Conservation (phyloP, 2,888 invertebrate genomes). For the Caenorhabditis zanzibari region DNA sequence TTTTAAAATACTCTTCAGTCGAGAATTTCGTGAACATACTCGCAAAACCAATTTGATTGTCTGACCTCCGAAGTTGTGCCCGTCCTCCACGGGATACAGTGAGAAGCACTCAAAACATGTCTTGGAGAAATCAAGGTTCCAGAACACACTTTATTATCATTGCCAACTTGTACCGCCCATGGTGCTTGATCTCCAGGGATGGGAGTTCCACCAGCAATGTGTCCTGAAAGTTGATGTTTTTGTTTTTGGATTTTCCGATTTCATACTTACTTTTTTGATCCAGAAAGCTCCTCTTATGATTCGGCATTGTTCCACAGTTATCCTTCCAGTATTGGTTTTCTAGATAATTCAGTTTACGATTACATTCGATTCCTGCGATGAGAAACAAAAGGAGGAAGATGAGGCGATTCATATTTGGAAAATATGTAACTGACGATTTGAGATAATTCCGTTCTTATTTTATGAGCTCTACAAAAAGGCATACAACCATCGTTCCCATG, state of each 20-base stretch:
- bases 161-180: not conserved
- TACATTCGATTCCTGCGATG: not conserved
- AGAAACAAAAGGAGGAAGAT: not conserved
- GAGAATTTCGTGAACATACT: not conserved
- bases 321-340: not conserved
- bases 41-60: not conserved
- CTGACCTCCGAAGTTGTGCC: not conserved
- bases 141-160: not conserved
- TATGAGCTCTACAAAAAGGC: too few relatives aligned
- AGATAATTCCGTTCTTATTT: not conserved
- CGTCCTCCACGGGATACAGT: not conserved
- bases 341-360: not conserved
- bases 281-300: not conserved
- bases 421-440: not conserved
- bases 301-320: not conserved
- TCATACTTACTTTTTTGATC: too few relatives aligned
- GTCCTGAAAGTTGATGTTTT: not conserved
- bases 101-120: not conserved
- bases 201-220: not conserved
- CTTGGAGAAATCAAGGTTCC: not conserved
- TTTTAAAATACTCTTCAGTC: not conserved
- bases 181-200: not conserved
- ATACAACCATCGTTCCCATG: too few relatives aligned
- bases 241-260: not conserved
- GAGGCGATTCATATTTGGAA: not conserved